Conservation (phyloP, 1,140 invertebrate genomes). For the Cylas formicarius region DNA sequence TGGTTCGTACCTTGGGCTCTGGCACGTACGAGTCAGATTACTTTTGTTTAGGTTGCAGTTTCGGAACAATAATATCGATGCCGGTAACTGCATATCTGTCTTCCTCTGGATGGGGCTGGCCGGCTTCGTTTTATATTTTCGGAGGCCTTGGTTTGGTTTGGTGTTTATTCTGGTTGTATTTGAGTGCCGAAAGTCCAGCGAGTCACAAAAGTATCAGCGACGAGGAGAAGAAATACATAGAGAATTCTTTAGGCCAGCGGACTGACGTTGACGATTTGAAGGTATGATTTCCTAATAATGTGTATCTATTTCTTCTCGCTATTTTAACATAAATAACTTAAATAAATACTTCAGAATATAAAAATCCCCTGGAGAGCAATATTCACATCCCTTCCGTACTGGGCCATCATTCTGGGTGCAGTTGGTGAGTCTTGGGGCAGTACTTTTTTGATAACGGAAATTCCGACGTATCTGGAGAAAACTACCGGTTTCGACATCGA, state of each 20-base stretch:
- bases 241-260: constrained; percentile 46
- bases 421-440: constrained; percentile 89
- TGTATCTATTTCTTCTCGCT: neutral
- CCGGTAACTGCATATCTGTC: constrained; percentile 61
- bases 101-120: constrained; percentile 61
- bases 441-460: constrained; percentile 82
- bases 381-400: constrained; percentile 69
- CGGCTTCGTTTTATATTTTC: constrained; percentile 69
- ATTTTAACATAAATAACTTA: neutral
- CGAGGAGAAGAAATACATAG: constrained; percentile 57
- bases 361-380: constrained; percentile 70
- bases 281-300: constrained; percentile 1
- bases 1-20: constrained; percentile 16
- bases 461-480: constrained; percentile 82
- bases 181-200: constrained; percentile 59
- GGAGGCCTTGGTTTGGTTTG: constrained; percentile 56
- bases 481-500: constrained; percentile 74
- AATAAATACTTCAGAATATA: constrained; percentile 12
- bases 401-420: constrained; percentile 73
- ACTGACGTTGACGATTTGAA: constrained; percentile 35
- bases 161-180: constrained; percentile 54
- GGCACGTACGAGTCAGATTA: neutral
- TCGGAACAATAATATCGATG: constrained; percentile 66
- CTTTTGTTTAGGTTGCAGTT: constrained; percentile 49
- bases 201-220: constrained; percentile 51